Conservation (phyloP, 1,140 invertebrate genomes). For the Samia ricini region DNA sequence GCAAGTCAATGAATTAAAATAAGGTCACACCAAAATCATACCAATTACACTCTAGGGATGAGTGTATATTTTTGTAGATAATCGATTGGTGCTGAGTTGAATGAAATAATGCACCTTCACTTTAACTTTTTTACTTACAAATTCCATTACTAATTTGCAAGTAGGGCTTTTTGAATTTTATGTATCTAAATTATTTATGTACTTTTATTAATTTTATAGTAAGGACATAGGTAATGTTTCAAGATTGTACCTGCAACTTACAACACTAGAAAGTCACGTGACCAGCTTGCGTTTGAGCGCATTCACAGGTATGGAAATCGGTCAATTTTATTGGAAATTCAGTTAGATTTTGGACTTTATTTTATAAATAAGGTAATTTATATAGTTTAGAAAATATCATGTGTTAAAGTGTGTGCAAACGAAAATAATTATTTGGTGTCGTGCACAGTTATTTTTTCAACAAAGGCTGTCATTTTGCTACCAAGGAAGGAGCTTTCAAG, state of each 20-base stretch:
- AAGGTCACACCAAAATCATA: too few species aligned
- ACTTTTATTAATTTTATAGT: too few species aligned
- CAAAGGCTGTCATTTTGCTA: constrained; percentile 75
- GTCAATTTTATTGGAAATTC: constrained; percentile 72
- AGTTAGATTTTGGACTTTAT: constrained; percentile 60
- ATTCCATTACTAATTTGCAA: not conserved
- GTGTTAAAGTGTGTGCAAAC: constrained; percentile 50
- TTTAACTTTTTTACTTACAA: too few species aligned
- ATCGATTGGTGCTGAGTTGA: too few species aligned
- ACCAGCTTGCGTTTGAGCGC: constrained; percentile 78
- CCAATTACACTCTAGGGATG: too few species aligned
- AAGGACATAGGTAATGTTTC: too few species aligned
- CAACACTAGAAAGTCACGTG: constrained; percentile 72
- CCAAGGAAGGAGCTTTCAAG: constrained; percentile 75
- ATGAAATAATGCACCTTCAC: too few species aligned
- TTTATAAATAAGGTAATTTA: constrained; percentile 63
- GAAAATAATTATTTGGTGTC: constrained; percentile 53
- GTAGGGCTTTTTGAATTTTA: too few species aligned
- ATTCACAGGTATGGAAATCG: constrained; percentile 77
- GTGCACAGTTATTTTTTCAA: constrained; percentile 64
- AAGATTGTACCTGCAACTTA: constrained; percentile 1
- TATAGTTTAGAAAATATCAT: constrained; percentile 27
- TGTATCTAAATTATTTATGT: too few species aligned
- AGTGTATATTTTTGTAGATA: too few species aligned
- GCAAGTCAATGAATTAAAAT: too few species aligned